Conservation (phyloP, 2,888 invertebrate genomes). For the Latrodectus hesperus region DNA sequence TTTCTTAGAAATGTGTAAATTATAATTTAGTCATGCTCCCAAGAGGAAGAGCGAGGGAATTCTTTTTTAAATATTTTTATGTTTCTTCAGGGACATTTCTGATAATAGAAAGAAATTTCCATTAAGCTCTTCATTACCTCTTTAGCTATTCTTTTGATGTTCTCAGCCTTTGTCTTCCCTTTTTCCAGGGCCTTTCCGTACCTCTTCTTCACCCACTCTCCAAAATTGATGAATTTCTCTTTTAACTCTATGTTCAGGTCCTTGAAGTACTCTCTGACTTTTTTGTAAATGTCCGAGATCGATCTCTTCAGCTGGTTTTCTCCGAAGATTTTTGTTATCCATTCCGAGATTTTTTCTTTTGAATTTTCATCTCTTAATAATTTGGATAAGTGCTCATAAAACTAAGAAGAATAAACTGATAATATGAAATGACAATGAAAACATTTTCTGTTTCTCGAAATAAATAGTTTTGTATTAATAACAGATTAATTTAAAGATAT, state of each 20-base stretch:
- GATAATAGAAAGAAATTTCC: too few relatives aligned
- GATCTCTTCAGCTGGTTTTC: background rate
- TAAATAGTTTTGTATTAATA: too few relatives aligned
- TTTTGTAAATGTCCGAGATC: conserved; percentile 19
- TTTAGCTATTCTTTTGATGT: conserved; percentile 43
- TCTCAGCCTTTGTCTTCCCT: conserved; percentile 34
- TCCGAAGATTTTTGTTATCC: conserved; percentile 15
- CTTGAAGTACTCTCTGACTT: conserved; percentile 46
- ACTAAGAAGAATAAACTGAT: too few relatives aligned
- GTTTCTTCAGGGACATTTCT: too few relatives aligned
- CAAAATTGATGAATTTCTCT: conserved; percentile 50
- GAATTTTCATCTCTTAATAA: background rate
- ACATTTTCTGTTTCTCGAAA: too few relatives aligned
- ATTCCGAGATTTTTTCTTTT: conserved; percentile 13
- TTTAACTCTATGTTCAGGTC: conserved; percentile 40
- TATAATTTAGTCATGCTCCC: too few relatives aligned
- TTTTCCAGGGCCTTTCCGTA: conserved; percentile 32
- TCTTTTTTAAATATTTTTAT: too few relatives aligned
- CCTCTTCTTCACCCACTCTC: conserved; percentile 49
- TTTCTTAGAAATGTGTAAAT: too few relatives aligned
- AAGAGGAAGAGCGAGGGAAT: too few relatives aligned
- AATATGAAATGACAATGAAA: too few relatives aligned
- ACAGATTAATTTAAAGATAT: too few relatives aligned
- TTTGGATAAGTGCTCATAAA: too few relatives aligned
- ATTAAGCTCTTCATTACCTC: conserved; percentile 24